Conservation (phyloP, 2,797 vertebrate species). For the Danio aesculapii region DNA sequence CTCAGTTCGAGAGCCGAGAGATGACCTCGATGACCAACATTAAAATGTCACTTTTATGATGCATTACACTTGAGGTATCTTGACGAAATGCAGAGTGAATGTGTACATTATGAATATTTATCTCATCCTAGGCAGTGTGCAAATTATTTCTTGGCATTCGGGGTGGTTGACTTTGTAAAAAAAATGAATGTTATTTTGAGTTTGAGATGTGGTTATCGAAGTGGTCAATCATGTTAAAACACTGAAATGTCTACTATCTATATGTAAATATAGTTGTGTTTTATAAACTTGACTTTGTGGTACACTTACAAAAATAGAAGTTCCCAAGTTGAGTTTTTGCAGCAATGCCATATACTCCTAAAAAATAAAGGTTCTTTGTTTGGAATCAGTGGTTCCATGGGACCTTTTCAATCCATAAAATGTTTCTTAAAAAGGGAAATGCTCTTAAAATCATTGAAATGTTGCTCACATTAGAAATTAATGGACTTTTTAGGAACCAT, state of each 20-base stretch:
- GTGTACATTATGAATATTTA: slow-evolving; percentile 30
- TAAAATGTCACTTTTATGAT: slow-evolving; percentile 36
- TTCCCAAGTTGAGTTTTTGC: not conserved
- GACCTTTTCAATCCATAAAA: too few species aligned
- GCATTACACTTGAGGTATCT: slow-evolving; percentile 47
- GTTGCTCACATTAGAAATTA: too few species aligned
- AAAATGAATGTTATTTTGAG: not conserved
- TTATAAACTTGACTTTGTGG: not conserved
- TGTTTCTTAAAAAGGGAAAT: too few species aligned
- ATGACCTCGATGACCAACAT: slow-evolving; percentile 43
- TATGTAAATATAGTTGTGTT: not conserved
- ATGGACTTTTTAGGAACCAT: too few species aligned
- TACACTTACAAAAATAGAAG: not conserved
- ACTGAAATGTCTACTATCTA: not conserved
- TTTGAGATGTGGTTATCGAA: too few species aligned
- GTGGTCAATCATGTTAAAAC: not conserved
- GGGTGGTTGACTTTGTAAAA: not conserved
- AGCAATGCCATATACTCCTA: too few species aligned
- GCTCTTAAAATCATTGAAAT: too few species aligned
- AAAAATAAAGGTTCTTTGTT: too few species aligned
- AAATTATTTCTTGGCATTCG: not conserved
- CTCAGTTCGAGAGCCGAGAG: not conserved
- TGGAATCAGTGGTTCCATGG: too few species aligned
- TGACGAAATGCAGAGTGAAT: slow-evolving; percentile 29
- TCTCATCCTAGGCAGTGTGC: slow-evolving; percentile 38